Base-by-base conservation (phyloP, 2,113 vertebrate species). In the Scortum barcoo region DNA sequence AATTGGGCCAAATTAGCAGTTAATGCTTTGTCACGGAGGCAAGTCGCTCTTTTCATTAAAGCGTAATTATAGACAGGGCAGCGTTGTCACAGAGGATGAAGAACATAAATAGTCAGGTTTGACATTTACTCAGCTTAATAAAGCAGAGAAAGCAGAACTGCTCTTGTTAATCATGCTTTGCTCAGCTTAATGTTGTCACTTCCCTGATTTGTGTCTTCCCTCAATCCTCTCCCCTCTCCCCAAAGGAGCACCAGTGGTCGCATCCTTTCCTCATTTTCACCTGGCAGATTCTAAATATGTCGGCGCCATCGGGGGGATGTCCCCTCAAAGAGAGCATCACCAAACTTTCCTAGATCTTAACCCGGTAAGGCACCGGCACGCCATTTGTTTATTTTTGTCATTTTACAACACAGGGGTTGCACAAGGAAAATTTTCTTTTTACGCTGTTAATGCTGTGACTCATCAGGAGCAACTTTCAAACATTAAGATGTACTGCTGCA, bases 261-360 rank as follows among this genome's bases (percentile, higher is more conserved):
- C 97, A 12, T 99, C 98, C 5, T 97, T 97, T 73, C 97, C 98
- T 22, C 98, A 99, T 92, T 99, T 99, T 82, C 97, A 98, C 88
- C 95, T 97, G 70, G 97, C 95, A 3, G 98, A 97, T 7, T 66
- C 91, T 2, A 96, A 93, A 85, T 98, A 96, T 40, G 2, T 91
- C 62, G 66, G 91, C 2, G 96, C 95, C 58, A 91, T 99, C 40
- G 72, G 87, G 0, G 97, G 98, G 83, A 88, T 99, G 90, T 92
- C 93, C 26, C 98, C 98, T 9, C 91, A 95, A 6, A 96, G 96
- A 63, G 90, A 96, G 2, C 92, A 96, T 7, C 97, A 99, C n/a
- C 96, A 99, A 92, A 97, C 97, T 0, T 99, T 95, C 91, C 88
- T 99, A 24, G 98, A 99, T 85, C 95, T 99, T 24, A 99, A 99